Conservation (phyloP, 2,797 vertebrate species). For the Scolopax rusticola region DNA sequence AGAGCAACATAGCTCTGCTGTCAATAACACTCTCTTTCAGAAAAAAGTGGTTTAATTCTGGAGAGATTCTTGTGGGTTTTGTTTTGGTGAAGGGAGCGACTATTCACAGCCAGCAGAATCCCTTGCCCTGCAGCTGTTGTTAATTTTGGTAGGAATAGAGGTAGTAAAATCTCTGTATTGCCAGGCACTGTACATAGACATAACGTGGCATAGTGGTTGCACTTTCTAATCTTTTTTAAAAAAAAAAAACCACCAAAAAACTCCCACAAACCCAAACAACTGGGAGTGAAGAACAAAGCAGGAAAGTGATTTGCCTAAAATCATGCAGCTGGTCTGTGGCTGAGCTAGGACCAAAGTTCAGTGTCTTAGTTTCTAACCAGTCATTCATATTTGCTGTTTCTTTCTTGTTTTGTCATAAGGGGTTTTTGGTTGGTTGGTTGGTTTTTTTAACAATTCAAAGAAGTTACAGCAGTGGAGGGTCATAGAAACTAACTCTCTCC, state of each 20-base stretch:
- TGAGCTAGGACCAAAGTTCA: background rate
- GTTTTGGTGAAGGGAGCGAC: background rate
- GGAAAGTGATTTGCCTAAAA: background rate
- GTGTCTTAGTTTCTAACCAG: background rate
- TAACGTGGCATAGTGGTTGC: background rate
- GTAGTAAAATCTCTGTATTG: background rate
- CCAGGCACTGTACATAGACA: background rate
- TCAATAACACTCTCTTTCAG: background rate
- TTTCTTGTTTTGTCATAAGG: background rate
- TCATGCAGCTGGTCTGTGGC: background rate
- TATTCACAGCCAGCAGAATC: background rate
- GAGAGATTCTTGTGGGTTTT: background rate
- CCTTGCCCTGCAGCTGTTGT: background rate
- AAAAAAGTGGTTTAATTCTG: background rate
- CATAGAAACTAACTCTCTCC: background rate
- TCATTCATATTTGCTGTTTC: background rate
- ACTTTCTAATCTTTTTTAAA: background rate
- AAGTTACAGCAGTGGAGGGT: background rate
- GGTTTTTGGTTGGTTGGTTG: background rate
- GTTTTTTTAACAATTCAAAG: background rate
- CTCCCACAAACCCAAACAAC: too few species aligned
- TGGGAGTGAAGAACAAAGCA: background rate
- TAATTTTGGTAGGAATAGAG: background rate
- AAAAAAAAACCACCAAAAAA: too few species aligned
- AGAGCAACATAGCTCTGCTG: background rate